Evolutionary conservation across 2,888 invertebrate species (phyloP).

Genomic region (Phytoseiulus persimilis): DNA sequence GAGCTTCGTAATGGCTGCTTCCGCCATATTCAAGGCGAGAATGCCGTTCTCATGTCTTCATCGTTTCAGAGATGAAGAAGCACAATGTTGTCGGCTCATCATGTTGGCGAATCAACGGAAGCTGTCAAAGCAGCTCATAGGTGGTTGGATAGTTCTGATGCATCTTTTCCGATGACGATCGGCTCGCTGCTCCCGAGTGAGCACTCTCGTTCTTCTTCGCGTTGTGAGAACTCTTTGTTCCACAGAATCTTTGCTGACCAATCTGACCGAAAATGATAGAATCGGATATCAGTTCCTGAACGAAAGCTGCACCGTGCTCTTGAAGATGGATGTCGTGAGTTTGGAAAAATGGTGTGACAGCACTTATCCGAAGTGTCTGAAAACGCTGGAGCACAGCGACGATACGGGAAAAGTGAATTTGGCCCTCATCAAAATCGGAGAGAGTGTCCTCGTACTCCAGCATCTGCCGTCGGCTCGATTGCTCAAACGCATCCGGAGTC

Average conservation of each 20-base stretch:
- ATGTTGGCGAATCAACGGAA: constrained; percentile 9
- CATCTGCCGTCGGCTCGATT: background rate
- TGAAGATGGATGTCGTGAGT: background rate
- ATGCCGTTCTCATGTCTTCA: too few species aligned
- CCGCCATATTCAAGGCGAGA: too few species aligned
- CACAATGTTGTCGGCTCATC: constrained; percentile 22
- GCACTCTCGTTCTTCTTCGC: too few species aligned
- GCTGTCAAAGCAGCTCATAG: background rate
- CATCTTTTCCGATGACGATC: too few species aligned
- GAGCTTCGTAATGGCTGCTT: too few species aligned
- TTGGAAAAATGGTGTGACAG: background rate
- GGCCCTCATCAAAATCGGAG: constrained; percentile 14
- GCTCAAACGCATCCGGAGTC: background rate
- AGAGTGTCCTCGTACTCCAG: constrained; percentile 1
- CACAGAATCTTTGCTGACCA: background rate
- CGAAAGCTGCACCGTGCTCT: background rate
- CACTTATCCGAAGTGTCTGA: constrained; percentile 15
- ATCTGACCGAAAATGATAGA: background rate
- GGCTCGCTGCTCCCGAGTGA: too few species aligned
- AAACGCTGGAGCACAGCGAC: background rate
- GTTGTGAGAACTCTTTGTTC: too few species aligned
- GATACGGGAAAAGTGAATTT: background rate
- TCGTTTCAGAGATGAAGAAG: constrained; percentile 17
- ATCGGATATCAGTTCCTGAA: background rate
- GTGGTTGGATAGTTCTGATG: background rate